Percentiles rank a stretch among this genome's conserved stretches.
phyloP scores from a whole-genome alignment of 2,113 vertebrate genomes.

The Tricholaema leucomelas region DNA sequence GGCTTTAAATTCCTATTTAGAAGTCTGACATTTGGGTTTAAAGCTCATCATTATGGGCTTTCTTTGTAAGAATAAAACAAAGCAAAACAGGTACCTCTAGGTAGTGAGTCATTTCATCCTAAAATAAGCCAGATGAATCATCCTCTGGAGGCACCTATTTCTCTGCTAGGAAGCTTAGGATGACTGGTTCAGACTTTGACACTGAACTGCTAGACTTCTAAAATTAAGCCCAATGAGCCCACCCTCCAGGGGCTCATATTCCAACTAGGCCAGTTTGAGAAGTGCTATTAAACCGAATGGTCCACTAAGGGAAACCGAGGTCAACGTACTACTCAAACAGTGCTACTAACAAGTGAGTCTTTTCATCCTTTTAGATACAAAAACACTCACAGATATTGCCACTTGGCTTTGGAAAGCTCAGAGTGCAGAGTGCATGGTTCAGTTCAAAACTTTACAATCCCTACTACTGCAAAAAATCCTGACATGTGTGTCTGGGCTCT shows the following conservation, averaged over 20 bases:
- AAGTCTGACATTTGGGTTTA: neutral
- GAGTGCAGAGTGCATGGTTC: neutral
- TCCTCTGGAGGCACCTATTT: neutral
- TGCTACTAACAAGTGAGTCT: neutral
- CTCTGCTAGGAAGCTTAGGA: neutral
- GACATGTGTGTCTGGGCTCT: too few species aligned
- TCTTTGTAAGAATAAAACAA: neutral
- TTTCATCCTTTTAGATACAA: neutral
- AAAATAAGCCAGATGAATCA: slow-evolving; percentile 11
- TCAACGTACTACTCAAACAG: neutral
- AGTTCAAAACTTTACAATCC: neutral
- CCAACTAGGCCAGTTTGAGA: neutral
- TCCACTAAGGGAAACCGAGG: neutral
- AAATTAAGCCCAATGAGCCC: neutral
- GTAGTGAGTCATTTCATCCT: neutral
- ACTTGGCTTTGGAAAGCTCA: neutral
- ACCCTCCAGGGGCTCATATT: neutral
- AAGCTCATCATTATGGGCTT: neutral
- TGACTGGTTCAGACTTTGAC: neutral
- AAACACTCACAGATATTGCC: neutral
- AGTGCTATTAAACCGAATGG: neutral
- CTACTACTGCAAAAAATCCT: neutral
- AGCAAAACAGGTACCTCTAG: neutral
- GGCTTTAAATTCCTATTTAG: neutral
- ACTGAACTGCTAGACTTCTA: neutral